phyloP scores from a whole-genome alignment of 2,888 invertebrate genomes.

The Pterostichus niger region DNA sequence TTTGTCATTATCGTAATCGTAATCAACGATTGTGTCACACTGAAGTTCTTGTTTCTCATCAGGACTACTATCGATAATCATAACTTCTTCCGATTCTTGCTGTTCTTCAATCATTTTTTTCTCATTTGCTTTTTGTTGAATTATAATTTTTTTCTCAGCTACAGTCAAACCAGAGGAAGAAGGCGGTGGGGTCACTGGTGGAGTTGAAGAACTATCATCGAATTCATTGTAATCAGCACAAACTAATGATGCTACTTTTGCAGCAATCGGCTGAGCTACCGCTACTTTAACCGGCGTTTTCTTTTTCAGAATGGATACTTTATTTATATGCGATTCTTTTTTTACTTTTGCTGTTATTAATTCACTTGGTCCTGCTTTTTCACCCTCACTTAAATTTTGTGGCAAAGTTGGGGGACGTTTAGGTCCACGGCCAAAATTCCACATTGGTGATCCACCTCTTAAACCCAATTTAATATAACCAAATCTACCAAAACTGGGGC shows the following conservation, averaged over 20 bases:
- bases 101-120: slow-evolving; percentile 71
- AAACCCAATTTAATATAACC: slow-evolving; percentile 82
- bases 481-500: slow-evolving; percentile 80
- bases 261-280: slow-evolving; percentile 73
- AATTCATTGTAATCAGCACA: slow-evolving; percentile 82
- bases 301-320: slow-evolving; percentile 82
- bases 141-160: slow-evolving; percentile 70
- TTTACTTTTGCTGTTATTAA: slow-evolving; percentile 73
- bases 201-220: slow-evolving; percentile 81
- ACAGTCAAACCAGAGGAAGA: slow-evolving; percentile 61
- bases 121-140: slow-evolving; percentile 70
- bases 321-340: slow-evolving; percentile 77
- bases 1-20: slow-evolving; percentile 81
- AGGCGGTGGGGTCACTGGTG: slow-evolving; percentile 79
- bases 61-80: slow-evolving; percentile 71
- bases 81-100: slow-evolving; percentile 71
- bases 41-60: slow-evolving; percentile 76
- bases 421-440: slow-evolving; percentile 78
- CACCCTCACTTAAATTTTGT: slow-evolving; percentile 69
- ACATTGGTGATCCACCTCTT: slow-evolving; percentile 84
- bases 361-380: slow-evolving; percentile 69
- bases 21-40: slow-evolving; percentile 80
- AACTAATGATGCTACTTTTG: slow-evolving; percentile 79
- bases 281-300: slow-evolving; percentile 76
- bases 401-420: slow-evolving; percentile 75